Evolutionary conservation across 2,113 vertebrate species (phyloP), one percentile per base, ranked within the genome.

Genomic region (Sitta europaea): DNA sequence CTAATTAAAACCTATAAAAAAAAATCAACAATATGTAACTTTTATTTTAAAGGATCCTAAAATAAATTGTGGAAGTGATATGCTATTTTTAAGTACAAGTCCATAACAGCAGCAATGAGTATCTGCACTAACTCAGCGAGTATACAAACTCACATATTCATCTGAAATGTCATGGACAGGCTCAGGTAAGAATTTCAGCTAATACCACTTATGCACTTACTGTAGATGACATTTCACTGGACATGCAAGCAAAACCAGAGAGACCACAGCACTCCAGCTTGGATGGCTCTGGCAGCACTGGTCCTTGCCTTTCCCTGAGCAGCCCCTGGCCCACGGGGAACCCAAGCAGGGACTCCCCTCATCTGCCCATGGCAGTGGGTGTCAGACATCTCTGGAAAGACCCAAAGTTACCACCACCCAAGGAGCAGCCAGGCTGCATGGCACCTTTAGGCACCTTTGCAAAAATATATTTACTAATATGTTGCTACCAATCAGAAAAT

Each of bases 331-430:
- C 36, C 21, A 4, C 2, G 14, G 25, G 7, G 8, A 9, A 6
- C 5, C 18, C 53, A 62, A 4, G 8, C 2, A n/a, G 50, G 47
- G 27, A 18, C 2, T 61, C 2, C 22, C 24, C 42, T 22, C 6
- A 3, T 5, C 22, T 38, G 38, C 12, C 21, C 10, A 29, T 0
- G 1, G 29, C 35, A 3, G 33, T 28, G 54, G 11, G 29, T 27
- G 14, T 5, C 55, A 38, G 50, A 48, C 7, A 2, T 1, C 22
- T 9, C 22, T 6, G 8, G 23, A 25, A 6, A 54, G 3, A 8
- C n/a, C 7, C 5, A 2, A 0, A 1, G 3, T 5, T 29, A 6
- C 28, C 2, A 3, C 7, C 8, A 29, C 11, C 6, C n/a, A 53
- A 8, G 18, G 9, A 57, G 12, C 8, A 35, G 21, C 10, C 19